Percentiles rank a stretch among this genome's conserved stretches.
Evolutionary conservation across 2,113 vertebrate species (phyloP).

Genomic region (Leucopsar rothschildi): DNA sequence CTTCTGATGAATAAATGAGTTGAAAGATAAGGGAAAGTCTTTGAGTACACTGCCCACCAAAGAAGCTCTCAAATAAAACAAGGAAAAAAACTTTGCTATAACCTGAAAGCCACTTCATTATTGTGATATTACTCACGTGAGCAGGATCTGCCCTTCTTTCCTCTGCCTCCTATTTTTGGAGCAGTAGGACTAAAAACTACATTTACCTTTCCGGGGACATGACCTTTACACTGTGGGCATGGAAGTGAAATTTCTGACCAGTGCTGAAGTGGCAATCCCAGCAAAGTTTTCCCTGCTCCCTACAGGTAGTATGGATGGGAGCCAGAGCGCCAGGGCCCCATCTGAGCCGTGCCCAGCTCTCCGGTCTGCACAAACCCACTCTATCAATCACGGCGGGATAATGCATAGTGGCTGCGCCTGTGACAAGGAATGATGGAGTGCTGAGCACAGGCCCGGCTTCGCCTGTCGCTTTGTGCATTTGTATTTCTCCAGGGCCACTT

Average conservation of each 20-base stretch:
- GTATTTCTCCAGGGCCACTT: conserved; percentile 78
- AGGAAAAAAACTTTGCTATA: background rate
- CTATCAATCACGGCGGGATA: conserved; percentile 86
- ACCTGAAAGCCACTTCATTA: background rate
- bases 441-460: conserved; percentile 74
- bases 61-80: background rate
- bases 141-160: background rate
- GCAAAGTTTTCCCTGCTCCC: conserved; percentile 65
- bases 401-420: conserved; percentile 78
- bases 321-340: conserved; percentile 71
- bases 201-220: conserved; percentile 29
- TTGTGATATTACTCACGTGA: background rate
- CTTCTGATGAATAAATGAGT: conserved; percentile 2
- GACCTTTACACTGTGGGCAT: conserved; percentile 13
- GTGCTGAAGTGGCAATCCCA: conserved; percentile 16
- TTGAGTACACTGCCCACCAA: background rate
- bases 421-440: conserved; percentile 86
- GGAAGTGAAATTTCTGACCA: conserved; percentile 50
- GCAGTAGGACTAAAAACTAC: background rate
- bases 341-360: conserved; percentile 71
- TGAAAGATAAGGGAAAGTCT: background rate
- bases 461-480: conserved; percentile 76
- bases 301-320: conserved; percentile 74
- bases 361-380: conserved; percentile 73
- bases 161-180: background rate